Base-by-base conservation (phyloP, 2,888 invertebrate species). In the Amiota mariae region DNA sequence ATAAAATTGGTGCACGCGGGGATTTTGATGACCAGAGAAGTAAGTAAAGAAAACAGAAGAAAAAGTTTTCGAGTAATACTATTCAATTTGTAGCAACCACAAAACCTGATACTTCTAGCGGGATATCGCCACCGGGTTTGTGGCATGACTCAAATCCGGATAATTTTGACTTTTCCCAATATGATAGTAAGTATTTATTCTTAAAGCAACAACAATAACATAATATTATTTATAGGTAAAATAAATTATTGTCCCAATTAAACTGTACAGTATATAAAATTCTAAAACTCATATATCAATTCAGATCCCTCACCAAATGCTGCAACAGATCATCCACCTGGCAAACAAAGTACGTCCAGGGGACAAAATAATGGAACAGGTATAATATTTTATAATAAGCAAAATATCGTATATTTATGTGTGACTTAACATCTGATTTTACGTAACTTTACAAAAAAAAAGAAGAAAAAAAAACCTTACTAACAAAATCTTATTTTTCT, bases 141-240 rank as follows among this genome's bases (percentile, higher is more conserved):
- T 74, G 81, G 49, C 88, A 87, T 61, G 75, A 84, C 68, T 81
- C 88, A 1, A 71, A 82, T 61, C 85, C 82, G 0, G 68, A 57
- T 0, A 72, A 80, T 68, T 84, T 84, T 8, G 85, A 87, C 72
- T 82, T 75, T 15, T 78, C 82, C 1, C 4, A 72, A 4, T 77
- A 73, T 75, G 18, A 77, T 47, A 13, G 51, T 51, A 24, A 68
- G 36, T 51, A 8, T 47, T 12, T 9, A 15, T 49, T 48, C 9
- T 13, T 59, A 59, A 20, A n/a, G 2, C 18, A 9, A n/a, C n/a
- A 57, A 2, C 10, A 13, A 24, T 24, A 3, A 24, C 3, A 24
- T 24, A 3, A 24, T 24, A 24, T 24, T 24, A 24, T 24, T 24
- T 24, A 24, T 24, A 24, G 24, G 1, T 24, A 24, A 24, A 2